Base-by-base conservation (phyloP, 2,888 invertebrate species). In the Folsomia candida region DNA sequence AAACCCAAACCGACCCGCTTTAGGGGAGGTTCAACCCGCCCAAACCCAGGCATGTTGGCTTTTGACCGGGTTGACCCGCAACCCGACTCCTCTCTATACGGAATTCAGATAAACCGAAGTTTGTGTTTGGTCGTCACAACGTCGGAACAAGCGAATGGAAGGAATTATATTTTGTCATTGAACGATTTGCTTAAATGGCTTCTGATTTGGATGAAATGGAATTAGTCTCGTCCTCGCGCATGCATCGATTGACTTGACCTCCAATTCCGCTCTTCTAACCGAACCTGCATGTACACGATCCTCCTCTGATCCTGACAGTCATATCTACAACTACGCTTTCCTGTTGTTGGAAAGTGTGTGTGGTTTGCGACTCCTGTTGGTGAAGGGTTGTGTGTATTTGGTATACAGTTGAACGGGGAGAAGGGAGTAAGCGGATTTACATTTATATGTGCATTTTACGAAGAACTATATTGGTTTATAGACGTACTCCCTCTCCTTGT, bases 371-470 rank as follows among this genome's bases (percentile, higher is more conserved):
- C 54, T 54, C 6, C 54, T 73, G 73, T 68, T 71, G 70, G 72
- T 74, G 76, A 74, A 70, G 67, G 69, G 69, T 72, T 67, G 68
- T 64, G 29, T 27, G 18, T 63, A 11, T 47, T 11, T 65, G n/a
- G 25, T 65, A 51, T 18, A 3, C 25, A 51, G 25, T 11, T 51
- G 51, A 51, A 24, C 60, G 60, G 61, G 69, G 63, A 69, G 64
- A 59, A 63, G 69, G 4, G 37, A 20, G 54, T 74, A 77, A 77
- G 74, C 71, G 74, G 77, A 76, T 77, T 77, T 76, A 72, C 76
- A 77, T 77, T 77, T 76, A 75, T 74, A 77, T 77, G 75, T 68
- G 51, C 65, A 61, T 65, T 71, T 71, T 61, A 28, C 26, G 27
- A 37, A 37, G 37, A 37, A 37, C 37, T 37, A 54, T 54, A 24